These are phyloP conservation scores for Polietes domitor DNA, from an alignment of 2,888 invertebrate genomes.

Conservation along the genomic window DNA sequence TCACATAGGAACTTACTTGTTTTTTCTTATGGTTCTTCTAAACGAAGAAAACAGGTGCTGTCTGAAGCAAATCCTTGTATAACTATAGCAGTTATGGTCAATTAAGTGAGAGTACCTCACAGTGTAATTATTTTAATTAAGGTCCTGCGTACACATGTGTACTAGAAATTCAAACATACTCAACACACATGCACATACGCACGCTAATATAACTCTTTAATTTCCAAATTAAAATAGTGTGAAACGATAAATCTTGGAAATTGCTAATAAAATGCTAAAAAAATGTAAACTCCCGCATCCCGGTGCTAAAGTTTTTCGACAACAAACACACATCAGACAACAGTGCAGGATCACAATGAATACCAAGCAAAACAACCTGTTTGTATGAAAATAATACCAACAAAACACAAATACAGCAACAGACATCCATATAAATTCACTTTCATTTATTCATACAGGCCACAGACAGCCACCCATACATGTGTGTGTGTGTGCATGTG, in stretches of 20 bases:
- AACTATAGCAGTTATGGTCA: too few relatives aligned
- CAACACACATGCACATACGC: not conserved
- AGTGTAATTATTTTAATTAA: not conserved
- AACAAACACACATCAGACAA: not conserved
- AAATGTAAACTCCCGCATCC: not conserved
- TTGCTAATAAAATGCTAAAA: constrained; percentile 63
- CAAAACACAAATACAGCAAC: constrained; percentile 5
- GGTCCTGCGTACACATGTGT: not conserved
- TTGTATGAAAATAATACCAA: not conserved
- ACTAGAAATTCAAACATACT: not conserved
- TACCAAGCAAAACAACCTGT: constrained; percentile 26
- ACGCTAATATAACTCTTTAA: not conserved
- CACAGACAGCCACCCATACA: not conserved
- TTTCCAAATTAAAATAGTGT: constrained; percentile 54
- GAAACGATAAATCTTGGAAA: constrained; percentile 64
- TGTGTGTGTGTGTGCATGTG: not conserved
- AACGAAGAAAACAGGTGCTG: too few relatives aligned
- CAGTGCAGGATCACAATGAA: not conserved
- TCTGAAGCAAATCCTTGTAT: too few relatives aligned
- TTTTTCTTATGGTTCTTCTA: too few relatives aligned
- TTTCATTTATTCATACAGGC: constrained; percentile 37
- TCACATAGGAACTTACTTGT: too few relatives aligned
- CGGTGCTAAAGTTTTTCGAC: not conserved
- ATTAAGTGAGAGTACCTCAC: too few relatives aligned
- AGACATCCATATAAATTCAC: constrained; percentile 11